A percentile compares a stretch with the other conserved stretches of the same genome.
phyloP scores from a whole-genome alignment of 2,888 invertebrate genomes.

The Gastrophysa polygoni region DNA sequence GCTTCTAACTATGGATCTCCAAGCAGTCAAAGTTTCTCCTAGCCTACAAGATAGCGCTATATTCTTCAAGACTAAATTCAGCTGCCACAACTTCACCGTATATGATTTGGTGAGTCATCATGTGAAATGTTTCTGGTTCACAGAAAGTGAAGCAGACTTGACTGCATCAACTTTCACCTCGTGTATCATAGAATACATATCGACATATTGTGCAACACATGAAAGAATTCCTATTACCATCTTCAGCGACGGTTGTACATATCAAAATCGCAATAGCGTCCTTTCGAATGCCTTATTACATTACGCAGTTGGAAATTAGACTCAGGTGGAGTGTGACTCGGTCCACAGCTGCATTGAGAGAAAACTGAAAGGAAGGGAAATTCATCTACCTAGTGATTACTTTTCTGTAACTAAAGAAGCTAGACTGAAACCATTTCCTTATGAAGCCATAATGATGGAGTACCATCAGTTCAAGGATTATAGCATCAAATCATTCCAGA shows the following conservation, averaged over 20 bases:
- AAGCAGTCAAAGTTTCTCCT: conserved; percentile 6
- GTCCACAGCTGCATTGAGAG: neutral
- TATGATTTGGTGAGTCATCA: neutral
- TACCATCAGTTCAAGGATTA: conserved; percentile 5
- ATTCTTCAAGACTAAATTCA: conserved; percentile 2
- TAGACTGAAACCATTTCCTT: conserved; percentile 9
- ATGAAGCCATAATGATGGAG: conserved; percentile 4
- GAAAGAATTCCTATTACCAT: neutral
- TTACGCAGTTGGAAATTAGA: neutral
- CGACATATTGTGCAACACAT: neutral
- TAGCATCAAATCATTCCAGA: neutral
- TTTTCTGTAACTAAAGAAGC: conserved; percentile 7
- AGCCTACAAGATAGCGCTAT: neutral
- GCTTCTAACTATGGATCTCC: conserved; percentile 14
- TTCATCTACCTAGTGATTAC: conserved; percentile 13
- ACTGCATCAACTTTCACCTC: neutral
- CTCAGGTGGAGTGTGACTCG: conserved; percentile 7
- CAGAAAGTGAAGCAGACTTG: neutral
- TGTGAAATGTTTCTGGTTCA: neutral
- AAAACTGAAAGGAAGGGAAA: conserved; percentile 10
- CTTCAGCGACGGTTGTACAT: neutral
- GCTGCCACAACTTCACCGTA: neutral
- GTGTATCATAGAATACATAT: neutral
- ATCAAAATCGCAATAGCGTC: conserved; percentile 4
- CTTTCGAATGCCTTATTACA: neutral